Percentiles rank a stretch among this genome's conserved stretches.
Evolutionary conservation across 1,140 invertebrate genomes (phyloP).

Genomic region (Odontomachus brunneus): DNA sequence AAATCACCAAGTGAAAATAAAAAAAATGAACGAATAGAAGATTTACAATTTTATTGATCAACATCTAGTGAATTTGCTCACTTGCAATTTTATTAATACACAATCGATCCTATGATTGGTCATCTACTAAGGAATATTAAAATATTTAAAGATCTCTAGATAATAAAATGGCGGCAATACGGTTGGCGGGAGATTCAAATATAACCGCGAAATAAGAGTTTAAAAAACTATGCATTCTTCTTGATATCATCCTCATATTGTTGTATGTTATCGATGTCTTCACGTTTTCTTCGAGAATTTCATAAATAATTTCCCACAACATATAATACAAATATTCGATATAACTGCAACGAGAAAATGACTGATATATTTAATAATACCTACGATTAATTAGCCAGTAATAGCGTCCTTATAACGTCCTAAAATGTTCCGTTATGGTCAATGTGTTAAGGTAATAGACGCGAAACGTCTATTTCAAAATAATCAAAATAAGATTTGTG

Average conservation of each 20-base stretch:
- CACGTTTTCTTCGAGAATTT: not conserved
- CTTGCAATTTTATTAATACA: too few species aligned
- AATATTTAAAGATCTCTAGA: too few species aligned
- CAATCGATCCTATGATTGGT: too few species aligned
- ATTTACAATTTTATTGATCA: too few species aligned
- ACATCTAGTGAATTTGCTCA: too few species aligned
- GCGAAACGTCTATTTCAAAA: not conserved
- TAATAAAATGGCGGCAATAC: conserved; percentile 16
- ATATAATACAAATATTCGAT: too few species aligned
- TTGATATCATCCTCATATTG: too few species aligned
- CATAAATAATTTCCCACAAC: not conserved
- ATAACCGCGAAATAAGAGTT: conserved; percentile 35
- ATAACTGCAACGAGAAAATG: too few species aligned
- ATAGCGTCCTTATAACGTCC: not conserved
- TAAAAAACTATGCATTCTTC: not conserved
- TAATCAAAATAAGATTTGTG: not conserved
- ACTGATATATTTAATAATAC: not conserved
- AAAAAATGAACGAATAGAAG: too few species aligned
- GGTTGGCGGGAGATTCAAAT: not conserved
- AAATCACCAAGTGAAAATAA: too few species aligned
- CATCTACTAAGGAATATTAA: too few species aligned
- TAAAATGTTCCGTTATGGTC: not conserved
- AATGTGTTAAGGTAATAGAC: not conserved
- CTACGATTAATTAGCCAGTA: not conserved
- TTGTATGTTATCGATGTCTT: not conserved